phyloP scores from a whole-genome alignment of 2,797 vertebrate species.

The Mormyrus hasselquistii region DNA sequence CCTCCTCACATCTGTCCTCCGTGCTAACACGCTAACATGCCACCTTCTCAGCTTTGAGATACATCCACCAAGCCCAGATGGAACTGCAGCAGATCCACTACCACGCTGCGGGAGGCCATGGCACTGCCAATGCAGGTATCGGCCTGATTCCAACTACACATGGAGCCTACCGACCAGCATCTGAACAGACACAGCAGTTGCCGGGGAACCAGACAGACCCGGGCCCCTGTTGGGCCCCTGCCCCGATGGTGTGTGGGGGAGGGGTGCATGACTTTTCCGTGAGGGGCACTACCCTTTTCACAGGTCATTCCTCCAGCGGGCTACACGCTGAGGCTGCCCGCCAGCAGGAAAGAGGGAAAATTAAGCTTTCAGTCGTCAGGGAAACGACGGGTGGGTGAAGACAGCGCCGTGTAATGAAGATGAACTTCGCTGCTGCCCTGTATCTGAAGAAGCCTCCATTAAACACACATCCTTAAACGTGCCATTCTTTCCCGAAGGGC shows the following conservation, averaged over 20 bases:
- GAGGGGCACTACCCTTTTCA: not conserved
- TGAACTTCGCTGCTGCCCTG: not conserved
- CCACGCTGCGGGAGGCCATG: not conserved
- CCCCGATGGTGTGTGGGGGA: not conserved
- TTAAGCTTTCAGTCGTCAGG: constrained; percentile 7
- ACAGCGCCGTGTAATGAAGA: not conserved
- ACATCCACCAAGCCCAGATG: not conserved
- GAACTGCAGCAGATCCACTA: not conserved
- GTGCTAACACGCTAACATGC: not conserved
- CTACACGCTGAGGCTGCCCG: not conserved
- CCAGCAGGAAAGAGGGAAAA: not conserved
- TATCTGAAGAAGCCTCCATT: not conserved
- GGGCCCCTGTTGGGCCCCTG: not conserved
- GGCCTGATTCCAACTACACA: not conserved
- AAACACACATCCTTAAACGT: not conserved
- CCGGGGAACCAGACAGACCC: not conserved
- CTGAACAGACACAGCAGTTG: not conserved
- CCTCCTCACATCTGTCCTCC: not conserved
- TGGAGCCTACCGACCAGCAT: not conserved
- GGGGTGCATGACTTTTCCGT: not conserved
- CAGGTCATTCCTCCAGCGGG: not conserved
- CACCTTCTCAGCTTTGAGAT: not conserved
- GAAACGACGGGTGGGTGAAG: constrained; percentile 5
- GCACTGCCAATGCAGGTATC: not conserved
- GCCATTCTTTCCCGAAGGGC: not conserved